Evolutionary conservation across 2,797 vertebrate species (phyloP).

Genomic region (Neomorphus geoffroyi): DNA sequence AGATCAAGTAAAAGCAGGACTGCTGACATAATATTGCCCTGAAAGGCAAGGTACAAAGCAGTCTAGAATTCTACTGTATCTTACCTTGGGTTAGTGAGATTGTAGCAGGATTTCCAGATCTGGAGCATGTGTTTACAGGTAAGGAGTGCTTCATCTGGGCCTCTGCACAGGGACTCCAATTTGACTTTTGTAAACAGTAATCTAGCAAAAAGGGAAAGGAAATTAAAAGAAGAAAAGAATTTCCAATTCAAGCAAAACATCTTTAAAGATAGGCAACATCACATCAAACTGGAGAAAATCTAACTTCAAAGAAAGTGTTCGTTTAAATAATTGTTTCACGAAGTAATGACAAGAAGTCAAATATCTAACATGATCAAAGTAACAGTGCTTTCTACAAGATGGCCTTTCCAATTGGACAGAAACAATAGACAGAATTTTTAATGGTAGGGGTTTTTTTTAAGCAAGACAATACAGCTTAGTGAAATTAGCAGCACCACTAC

Average conservation of each 20-base stretch:
- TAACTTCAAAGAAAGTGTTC: not conserved
- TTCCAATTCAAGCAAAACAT: not conserved
- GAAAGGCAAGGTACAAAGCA: not conserved
- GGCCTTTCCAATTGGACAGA: not conserved
- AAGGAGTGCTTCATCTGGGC: slow-evolving; percentile 94
- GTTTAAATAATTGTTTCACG: not conserved
- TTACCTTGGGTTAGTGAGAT: slow-evolving; percentile 97
- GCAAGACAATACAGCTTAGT: not conserved
- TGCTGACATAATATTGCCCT: not conserved
- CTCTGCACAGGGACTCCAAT: slow-evolving; percentile 91
- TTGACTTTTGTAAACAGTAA: slow-evolving; percentile 95
- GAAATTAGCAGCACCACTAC: not conserved
- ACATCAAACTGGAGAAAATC: not conserved
- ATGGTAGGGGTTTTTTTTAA: not conserved
- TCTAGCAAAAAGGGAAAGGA: slow-evolving; percentile 61
- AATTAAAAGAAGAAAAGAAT: not conserved
- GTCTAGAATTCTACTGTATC: not conserved
- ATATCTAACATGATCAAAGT: not conserved
- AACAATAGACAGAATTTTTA: not conserved
- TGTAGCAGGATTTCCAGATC: slow-evolving; percentile 99
- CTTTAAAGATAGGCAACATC: not conserved
- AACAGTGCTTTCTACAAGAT: not conserved
- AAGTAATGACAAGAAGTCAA: not conserved
- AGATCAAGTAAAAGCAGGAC: not conserved
- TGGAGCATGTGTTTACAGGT: slow-evolving; percentile 99